Conservation (phyloP, 2,113 vertebrate genomes). For the Chaenocephalus aceratus region DNA sequence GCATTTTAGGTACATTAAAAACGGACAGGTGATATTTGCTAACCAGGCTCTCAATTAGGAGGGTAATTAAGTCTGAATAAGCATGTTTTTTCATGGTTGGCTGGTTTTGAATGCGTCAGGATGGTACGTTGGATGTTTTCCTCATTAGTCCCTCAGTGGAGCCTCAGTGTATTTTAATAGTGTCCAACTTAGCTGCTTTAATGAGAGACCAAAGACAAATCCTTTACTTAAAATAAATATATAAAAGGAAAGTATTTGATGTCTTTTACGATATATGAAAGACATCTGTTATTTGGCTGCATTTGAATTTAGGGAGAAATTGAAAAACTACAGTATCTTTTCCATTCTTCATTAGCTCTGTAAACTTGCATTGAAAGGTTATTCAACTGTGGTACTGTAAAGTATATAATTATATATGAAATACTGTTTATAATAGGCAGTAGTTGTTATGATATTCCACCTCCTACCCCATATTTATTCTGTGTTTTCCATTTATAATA, state of each 20-base stretch:
- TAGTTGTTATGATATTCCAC: neutral
- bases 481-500: neutral
- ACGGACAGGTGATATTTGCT: constrained; percentile 61
- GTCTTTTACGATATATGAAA: neutral
- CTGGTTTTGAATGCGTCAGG: constrained; percentile 37
- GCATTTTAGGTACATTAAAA: constrained; percentile 50
- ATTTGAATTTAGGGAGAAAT: neutral
- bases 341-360: neutral
- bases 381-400: neutral
- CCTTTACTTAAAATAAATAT: neutral
- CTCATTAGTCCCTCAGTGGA: constrained; percentile 35
- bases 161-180: neutral
- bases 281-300: neutral
- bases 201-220: constrained; percentile 4
- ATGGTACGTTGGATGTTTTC: constrained; percentile 13
- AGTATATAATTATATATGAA: neutral
- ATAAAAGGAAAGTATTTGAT: neutral
- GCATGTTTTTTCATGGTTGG: constrained; percentile 3
- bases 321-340: neutral
- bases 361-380: neutral
- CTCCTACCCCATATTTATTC: neutral
- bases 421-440: neutral
- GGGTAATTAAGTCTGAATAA: constrained; percentile 29
- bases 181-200: constrained; percentile 25
- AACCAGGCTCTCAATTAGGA: neutral